Evolutionary conservation across 2,888 invertebrate genomes (phyloP).

Genomic region (Caenorhabditis sp.): DNA sequence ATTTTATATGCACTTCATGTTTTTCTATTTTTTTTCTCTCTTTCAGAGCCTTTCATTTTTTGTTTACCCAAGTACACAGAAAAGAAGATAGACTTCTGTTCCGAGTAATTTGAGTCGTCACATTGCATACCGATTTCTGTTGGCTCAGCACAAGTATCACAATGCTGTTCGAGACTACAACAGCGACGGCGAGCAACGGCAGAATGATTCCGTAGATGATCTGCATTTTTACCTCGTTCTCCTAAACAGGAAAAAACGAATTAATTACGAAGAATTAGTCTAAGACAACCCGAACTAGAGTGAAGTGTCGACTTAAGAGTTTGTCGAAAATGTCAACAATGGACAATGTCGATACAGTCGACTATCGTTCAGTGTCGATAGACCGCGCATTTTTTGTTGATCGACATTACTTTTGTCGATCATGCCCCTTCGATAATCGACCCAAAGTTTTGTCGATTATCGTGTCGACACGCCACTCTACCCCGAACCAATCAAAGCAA

Average conservation of each 20-base stretch:
- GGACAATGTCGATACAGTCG: no score
- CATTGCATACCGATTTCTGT: constrained; percentile 59
- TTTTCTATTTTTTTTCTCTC: not conserved
- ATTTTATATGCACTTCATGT: constrained; percentile 8
- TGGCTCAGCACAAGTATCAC: constrained; percentile 65
- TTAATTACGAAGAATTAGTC: not conserved
- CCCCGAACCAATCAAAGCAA: not conserved
- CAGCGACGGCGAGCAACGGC: constrained; percentile 60
- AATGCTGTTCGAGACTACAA: constrained; percentile 62
- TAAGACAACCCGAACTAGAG: no score
- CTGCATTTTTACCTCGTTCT: constrained; percentile 61
- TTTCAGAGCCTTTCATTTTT: not conserved
- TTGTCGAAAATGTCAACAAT: no score
- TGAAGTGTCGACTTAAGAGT: not conserved
- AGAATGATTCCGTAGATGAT: constrained; percentile 64
- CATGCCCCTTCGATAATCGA: no score
- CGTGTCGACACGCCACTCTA: no score
- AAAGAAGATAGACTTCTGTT: no score
- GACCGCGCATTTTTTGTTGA: no score
- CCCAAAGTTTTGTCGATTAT: no score
- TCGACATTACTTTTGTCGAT: no score
- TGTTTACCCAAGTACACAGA: not conserved
- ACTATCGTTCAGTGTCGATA: no score
- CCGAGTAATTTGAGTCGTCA: not conserved
- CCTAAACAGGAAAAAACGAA: constrained; percentile 42